phyloP scores from a whole-genome alignment of 2,888 invertebrate genomes.

The Leptinotarsa tumamoca region DNA sequence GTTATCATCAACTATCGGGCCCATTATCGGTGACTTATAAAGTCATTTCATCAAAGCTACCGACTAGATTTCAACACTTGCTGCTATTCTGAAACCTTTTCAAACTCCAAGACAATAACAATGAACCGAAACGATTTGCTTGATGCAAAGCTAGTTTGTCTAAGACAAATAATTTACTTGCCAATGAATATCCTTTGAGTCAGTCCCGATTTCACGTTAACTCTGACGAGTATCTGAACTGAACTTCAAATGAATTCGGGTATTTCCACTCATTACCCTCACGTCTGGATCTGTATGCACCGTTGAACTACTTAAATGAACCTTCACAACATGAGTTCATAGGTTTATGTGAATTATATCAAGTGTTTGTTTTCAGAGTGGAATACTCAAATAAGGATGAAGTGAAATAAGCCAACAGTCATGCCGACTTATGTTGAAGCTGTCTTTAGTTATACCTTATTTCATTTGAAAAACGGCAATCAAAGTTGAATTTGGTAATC shows the following conservation, averaged over 20 bases:
- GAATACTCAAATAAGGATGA: too few species aligned
- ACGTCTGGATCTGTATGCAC: conserved; percentile 31
- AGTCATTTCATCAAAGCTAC: too few species aligned
- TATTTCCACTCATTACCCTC: conserved; percentile 40
- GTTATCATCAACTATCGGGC: too few species aligned
- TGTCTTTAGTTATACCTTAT: too few species aligned
- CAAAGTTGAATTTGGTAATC: too few species aligned
- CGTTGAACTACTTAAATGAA: conserved; percentile 36
- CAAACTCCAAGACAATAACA: conserved; percentile 9
- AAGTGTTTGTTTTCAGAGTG: background rate
- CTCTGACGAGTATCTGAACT: conserved; percentile 38
- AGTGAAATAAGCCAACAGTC: background rate
- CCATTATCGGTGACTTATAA: too few species aligned
- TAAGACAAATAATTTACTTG: conserved; percentile 40
- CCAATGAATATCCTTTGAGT: conserved; percentile 42
- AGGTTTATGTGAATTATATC: background rate
- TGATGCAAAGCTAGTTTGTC: conserved; percentile 33
- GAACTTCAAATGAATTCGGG: conserved; percentile 41
- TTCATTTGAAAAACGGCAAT: too few species aligned
- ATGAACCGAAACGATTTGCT: conserved; percentile 37
- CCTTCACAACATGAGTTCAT: conserved; percentile 30
- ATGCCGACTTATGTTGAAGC: too few species aligned
- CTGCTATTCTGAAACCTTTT: background rate
- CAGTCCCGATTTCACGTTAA: conserved; percentile 33
- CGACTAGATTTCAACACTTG: too few species aligned